Base-by-base conservation (phyloP, 2,797 vertebrate species). In the Halcyon smyrnensis region DNA sequence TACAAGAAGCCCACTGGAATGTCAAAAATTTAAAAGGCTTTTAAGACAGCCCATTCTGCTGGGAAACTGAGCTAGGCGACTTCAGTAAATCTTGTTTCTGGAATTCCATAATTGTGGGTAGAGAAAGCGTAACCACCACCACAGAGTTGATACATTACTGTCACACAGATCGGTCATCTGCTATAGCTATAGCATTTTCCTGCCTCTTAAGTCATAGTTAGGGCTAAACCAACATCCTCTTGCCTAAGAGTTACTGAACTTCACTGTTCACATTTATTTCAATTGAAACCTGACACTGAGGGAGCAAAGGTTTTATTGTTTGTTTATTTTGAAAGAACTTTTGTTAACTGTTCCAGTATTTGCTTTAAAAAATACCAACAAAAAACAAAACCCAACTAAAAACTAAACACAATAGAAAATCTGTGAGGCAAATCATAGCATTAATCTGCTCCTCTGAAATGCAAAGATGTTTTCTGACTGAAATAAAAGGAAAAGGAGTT, bases 291-390 rank as follows among this genome's bases (percentile, higher is more conserved):
- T 48, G 71, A 80, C 41, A 83, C 39, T 74, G 54, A 82, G 90
- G 50, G 75, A 95, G 75, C 45, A 95, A 95, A 95, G 75, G 68
- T 90, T 93, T 94, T 67, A 36, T 63, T 79, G 41, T 45, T 78
- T 90, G 68, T 57, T 89, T 93, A 64, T 89, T 94, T 51, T 83
- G 46, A 94, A 90, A 81, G 6, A 92, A 69, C 63, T 54, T 90
- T 82, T 89, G 45, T 89, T 87, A 90, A 91, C 41, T 57, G 30
- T 71, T 75, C 6, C 41, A 76, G 62, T 9, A 9, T 80, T 87
- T 43, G 5, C 27, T 81, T 94, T 16, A 12, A 56, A 83, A 88
- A 36, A 9, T 11, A 37, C 11, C 4, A 48, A 48, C 11, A 24
- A 10, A 51, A 77, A 86, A 30, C 63, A 46, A 50, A 11, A 28